These are phyloP conservation scores for Scaptomyza flava DNA, from an alignment of 2,888 invertebrate species.

Conservation along the genomic window DNA sequence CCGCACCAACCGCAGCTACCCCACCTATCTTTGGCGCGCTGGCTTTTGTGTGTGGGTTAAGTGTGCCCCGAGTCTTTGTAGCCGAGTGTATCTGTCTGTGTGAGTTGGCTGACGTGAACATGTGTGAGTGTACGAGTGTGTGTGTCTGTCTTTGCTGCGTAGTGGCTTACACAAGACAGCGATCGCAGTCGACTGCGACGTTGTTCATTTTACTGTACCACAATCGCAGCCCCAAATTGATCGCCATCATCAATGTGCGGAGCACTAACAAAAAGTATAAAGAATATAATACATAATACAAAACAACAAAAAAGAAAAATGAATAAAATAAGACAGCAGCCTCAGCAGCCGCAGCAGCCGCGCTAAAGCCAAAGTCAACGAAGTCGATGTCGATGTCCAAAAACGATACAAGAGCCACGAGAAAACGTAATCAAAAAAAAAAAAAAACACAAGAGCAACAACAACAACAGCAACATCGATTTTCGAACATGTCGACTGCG, in stretches of 20 bases:
- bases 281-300: conserved; percentile 71
- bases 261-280: conserved; percentile 58
- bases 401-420: conserved; percentile 67
- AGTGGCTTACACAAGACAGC: conserved; percentile 55
- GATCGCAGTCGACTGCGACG: conserved; percentile 13
- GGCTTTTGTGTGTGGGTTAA: conserved; percentile 75
- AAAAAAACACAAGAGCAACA: conserved; percentile 51
- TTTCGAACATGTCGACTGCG: conserved; percentile 67
- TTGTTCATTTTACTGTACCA: conserved; percentile 79
- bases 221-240: conserved; percentile 81
- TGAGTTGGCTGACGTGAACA: conserved; percentile 48
- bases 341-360: conserved; percentile 21
- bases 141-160: conserved; percentile 59
- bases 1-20: neutral
- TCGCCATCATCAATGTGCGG: conserved; percentile 76
- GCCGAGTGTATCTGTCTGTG: conserved; percentile 19
- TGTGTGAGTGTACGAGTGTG: conserved; percentile 18
- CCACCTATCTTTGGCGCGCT: conserved; percentile 42
- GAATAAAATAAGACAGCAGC: conserved; percentile 24
- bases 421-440: conserved; percentile 77
- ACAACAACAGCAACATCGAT: conserved; percentile 64
- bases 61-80: conserved; percentile 46
- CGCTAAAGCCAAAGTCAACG: conserved; percentile 53
- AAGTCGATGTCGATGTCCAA: conserved; percentile 51
- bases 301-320: conserved; percentile 27